Evolutionary conservation across 1,140 invertebrate genomes (phyloP).

Genomic region (Planococcus citri): DNA sequence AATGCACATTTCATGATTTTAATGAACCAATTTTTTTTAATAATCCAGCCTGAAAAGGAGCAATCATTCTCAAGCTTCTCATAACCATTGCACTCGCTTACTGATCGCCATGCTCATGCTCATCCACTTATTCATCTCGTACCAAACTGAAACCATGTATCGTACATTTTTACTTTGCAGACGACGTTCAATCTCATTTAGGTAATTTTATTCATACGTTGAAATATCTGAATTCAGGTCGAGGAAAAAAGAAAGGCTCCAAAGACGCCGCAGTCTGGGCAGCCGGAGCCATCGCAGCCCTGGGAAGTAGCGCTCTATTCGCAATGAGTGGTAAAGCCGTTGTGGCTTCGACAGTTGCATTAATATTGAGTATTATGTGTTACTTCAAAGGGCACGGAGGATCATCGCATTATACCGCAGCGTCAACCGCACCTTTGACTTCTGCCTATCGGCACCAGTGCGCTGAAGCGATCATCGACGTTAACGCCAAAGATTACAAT

Average conservation of each 20-base stretch:
- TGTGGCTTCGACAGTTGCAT: conserved; percentile 64
- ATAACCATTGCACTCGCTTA: not conserved
- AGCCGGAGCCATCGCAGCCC: conserved; percentile 50
- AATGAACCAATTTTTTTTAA: too few relatives aligned
- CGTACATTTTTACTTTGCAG: not conserved
- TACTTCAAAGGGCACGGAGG: conserved; percentile 40
- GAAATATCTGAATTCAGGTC: conserved; percentile 19
- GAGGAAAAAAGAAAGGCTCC: conserved; percentile 28
- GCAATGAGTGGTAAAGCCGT: conserved; percentile 64
- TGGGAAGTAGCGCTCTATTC: conserved; percentile 57
- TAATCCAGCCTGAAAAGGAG: too few relatives aligned
- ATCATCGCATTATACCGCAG: conserved; percentile 40
- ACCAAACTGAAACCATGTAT: not conserved
- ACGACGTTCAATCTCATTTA: too few relatives aligned
- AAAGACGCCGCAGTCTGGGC: conserved; percentile 37
- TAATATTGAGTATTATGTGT: conserved; percentile 59
- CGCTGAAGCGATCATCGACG: conserved; percentile 8
- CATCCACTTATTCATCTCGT: too few relatives aligned
- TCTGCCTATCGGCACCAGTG: not conserved
- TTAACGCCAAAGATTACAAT: not conserved
- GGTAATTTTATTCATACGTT: too few relatives aligned
- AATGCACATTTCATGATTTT: too few relatives aligned
- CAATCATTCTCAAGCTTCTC: not conserved
- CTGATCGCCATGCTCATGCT: too few relatives aligned
- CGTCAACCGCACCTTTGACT: not conserved